Percentiles rank a stretch among this genome's conserved stretches.
These are phyloP conservation scores for Hystrix cristata DNA, from an alignment of 2,113 vertebrate species.

Conservation along the genomic window DNA sequence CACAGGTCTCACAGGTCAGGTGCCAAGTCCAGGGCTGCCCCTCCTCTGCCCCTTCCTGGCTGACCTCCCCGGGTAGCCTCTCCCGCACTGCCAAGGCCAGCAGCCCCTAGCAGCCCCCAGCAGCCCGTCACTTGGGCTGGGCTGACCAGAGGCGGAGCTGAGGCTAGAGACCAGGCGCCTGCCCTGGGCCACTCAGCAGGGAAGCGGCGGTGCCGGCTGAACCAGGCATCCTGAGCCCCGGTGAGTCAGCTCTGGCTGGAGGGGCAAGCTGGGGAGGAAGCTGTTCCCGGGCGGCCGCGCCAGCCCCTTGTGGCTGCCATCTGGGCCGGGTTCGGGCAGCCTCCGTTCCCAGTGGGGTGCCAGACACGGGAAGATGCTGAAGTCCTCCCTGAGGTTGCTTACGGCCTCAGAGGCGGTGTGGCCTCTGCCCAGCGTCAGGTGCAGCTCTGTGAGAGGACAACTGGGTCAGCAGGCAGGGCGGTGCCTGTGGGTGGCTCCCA, in stretches of 20 bases:
- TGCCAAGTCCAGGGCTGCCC: neutral
- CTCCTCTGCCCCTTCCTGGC: neutral
- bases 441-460: neutral
- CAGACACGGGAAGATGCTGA: neutral
- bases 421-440: neutral
- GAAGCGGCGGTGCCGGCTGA: neutral
- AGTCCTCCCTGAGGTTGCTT: neutral
- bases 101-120: neutral
- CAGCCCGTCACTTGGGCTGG: neutral
- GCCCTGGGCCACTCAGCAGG: neutral
- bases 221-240: neutral
- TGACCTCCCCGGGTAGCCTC: neutral
- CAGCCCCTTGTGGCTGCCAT: neutral
- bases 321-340: neutral
- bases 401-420: neutral
- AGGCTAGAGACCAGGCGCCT: constrained; percentile 25
- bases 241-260: neutral
- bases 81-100: neutral
- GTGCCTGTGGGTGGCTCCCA: neutral
- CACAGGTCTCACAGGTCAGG: neutral
- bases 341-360: neutral
- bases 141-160: neutral
- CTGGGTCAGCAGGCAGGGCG: neutral
- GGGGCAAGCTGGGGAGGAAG: neutral
- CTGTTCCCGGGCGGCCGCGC: neutral